A percentile compares a stretch with the other conserved stretches of the same genome.
phyloP scores from a whole-genome alignment of 2,113 vertebrate species.

The Furnarius figulus region DNA sequence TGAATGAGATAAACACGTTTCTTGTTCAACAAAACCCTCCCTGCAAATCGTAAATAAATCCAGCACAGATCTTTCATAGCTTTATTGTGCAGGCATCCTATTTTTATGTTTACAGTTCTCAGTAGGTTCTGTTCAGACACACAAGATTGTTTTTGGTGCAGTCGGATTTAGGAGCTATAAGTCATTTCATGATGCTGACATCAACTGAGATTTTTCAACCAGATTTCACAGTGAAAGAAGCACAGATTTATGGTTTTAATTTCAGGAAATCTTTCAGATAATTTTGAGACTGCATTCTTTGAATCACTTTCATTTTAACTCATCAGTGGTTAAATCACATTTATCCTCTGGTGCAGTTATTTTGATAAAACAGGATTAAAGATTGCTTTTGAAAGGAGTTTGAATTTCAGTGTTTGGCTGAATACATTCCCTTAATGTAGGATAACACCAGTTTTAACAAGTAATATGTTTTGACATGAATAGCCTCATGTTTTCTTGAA shows the following conservation, averaged over 20 bases:
- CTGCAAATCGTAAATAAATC: neutral
- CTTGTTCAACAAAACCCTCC: neutral
- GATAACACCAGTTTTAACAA: neutral
- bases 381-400: neutral
- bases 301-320: constrained; percentile 30
- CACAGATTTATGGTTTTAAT: constrained; percentile 14
- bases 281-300: neutral
- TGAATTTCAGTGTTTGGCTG: neutral
- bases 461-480: neutral
- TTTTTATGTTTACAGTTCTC: neutral
- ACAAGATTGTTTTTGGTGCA: neutral
- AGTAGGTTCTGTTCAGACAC: neutral
- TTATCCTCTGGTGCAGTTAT: neutral
- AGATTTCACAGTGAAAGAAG: neutral
- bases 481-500: neutral
- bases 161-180: neutral
- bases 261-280: constrained; percentile 21
- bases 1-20: neutral
- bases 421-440: neutral
- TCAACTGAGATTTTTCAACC: neutral
- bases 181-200: neutral
- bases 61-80: neutral
- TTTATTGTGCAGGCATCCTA: neutral
- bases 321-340: neutral
- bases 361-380: neutral